Evolutionary conservation across 2,797 vertebrate genomes (phyloP).

Genomic region (Fistularia tabacaria): DNA sequence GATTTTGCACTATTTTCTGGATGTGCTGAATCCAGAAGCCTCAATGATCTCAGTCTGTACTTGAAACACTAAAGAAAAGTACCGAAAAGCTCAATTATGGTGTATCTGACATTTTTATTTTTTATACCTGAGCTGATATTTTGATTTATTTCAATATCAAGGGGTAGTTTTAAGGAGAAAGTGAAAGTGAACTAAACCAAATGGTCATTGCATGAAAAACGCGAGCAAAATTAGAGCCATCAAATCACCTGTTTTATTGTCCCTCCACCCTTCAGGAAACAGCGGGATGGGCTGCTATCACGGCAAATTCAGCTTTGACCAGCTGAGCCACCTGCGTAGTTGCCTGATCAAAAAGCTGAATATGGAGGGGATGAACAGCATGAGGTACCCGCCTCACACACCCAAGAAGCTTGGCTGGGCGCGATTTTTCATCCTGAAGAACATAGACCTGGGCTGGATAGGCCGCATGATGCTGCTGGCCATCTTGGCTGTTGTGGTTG

Average conservation of each 20-base stretch:
- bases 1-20: too few species aligned
- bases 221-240: too few species aligned
- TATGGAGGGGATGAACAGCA: constrained; percentile 76
- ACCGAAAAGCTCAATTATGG: too few species aligned
- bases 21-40: too few species aligned
- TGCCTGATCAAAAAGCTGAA: constrained; percentile 85
- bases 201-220: too few species aligned
- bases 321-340: constrained; percentile 82
- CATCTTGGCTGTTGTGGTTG: constrained; percentile 54
- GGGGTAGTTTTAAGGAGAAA: too few species aligned
- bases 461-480: constrained; percentile 58
- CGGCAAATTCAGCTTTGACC: constrained; percentile 82
- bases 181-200: too few species aligned
- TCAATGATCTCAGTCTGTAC: too few species aligned
- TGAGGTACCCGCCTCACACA: constrained; percentile 83
- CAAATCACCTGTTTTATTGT: neutral
- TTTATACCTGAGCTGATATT: too few species aligned
- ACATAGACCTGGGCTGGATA: constrained; percentile 57
- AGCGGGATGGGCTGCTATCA: constrained; percentile 92
- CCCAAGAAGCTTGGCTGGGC: constrained; percentile 72
- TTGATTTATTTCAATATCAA: too few species aligned
- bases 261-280: constrained; percentile 71
- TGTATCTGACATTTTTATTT: too few species aligned
- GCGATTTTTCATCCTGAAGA: constrained; percentile 73
- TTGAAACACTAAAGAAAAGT: too few species aligned